Evolutionary conservation across 2,888 invertebrate species (phyloP), one percentile per base, ranked within the genome.

Genomic region (Mesoligia furuncula): DNA sequence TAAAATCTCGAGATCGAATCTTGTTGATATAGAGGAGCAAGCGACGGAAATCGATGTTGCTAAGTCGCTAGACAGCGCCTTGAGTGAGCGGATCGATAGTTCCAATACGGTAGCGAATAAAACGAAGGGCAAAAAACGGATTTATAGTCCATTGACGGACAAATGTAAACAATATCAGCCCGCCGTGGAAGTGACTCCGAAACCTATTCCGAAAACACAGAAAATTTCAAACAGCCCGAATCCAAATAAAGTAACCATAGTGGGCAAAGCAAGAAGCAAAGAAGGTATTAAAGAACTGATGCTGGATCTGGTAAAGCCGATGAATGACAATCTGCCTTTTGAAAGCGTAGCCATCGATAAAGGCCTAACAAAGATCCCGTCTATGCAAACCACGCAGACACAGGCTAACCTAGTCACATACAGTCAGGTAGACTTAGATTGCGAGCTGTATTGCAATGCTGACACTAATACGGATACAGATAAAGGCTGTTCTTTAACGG

Each of bases 241-340:
- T 8, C 4, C 59, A 0, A 69, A 72, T 17, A 66, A 62, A 24
- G 6, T 27, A 0, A 27, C 31, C 0, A 8, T 79, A 27, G 20
- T 15, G 15, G n/a, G 4, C 13, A 66, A 42, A 65, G 15, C 8
- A 11, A 8, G 94, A 94, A 82, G 75, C 81, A 0, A 93, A 92
- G 94, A n/a, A n/a, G 93, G 91, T 2, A 87, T 96, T 0, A 96
- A 96, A 73, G 91, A 93, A 2, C 86, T 96, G 2, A 95, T 96
- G 95, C 85, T 89, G 3, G 96, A 96, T 85, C 87, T 96, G 39
- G 93, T 95, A 0, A 96, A 96, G 76, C 96, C 96, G 0, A 90
- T 91, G 69, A 88, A 91, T 0, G 95, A 96, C 45, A 83, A 85
- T 0, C 13, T 92, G 51, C 94, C 94, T 0, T 94, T 92, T 51